phyloP scores from a whole-genome alignment of 2,888 invertebrate species.

The Cryptus armator region DNA sequence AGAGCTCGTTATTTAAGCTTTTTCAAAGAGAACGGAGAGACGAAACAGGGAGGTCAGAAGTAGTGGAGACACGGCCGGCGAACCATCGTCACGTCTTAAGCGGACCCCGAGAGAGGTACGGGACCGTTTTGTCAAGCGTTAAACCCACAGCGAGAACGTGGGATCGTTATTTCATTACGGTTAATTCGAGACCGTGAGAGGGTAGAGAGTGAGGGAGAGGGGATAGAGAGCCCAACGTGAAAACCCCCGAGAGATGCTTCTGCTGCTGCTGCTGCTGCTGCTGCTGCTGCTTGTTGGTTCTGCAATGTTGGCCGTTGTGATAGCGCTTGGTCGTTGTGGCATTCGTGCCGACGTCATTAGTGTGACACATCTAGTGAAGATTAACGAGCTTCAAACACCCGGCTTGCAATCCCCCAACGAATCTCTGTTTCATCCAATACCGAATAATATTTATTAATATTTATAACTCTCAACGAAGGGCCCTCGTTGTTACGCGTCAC shows the following conservation, averaged over 20 bases:
- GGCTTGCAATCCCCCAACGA: slow-evolving; percentile 29
- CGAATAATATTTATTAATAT: slow-evolving; percentile 77
- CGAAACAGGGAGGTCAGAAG: background rate
- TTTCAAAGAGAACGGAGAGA: background rate
- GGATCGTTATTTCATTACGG: slow-evolving; percentile 83
- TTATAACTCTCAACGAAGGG: slow-evolving; percentile 57
- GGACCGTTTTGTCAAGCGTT: slow-evolving; percentile 78
- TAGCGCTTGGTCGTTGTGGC: slow-evolving; percentile 33
- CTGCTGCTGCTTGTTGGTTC: slow-evolving; percentile 40
- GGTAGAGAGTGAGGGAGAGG: slow-evolving; percentile 19
- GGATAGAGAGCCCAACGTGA: slow-evolving; percentile 12
- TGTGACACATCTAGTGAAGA: slow-evolving; percentile 80
- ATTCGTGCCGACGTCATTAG: slow-evolving; percentile 79
- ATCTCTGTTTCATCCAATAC: slow-evolving; percentile 59
- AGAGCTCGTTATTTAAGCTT: slow-evolving; percentile 54
- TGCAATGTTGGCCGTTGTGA: slow-evolving; percentile 51
- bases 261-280: no score
- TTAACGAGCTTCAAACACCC: slow-evolving; percentile 77
- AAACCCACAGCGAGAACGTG: slow-evolving; percentile 77
- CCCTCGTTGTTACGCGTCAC: background rate
- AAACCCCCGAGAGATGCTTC: slow-evolving; percentile 73
- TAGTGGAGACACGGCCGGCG: slow-evolving; percentile 35
- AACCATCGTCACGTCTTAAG: slow-evolving; percentile 57
- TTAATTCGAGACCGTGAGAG: slow-evolving; percentile 81
- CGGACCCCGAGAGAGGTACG: slow-evolving; percentile 38